A percentile compares a stretch with the other conserved stretches of the same genome.
These are phyloP conservation scores for Hypena proboscidalis DNA, from an alignment of 2,888 invertebrate species.

Conservation along the genomic window DNA sequence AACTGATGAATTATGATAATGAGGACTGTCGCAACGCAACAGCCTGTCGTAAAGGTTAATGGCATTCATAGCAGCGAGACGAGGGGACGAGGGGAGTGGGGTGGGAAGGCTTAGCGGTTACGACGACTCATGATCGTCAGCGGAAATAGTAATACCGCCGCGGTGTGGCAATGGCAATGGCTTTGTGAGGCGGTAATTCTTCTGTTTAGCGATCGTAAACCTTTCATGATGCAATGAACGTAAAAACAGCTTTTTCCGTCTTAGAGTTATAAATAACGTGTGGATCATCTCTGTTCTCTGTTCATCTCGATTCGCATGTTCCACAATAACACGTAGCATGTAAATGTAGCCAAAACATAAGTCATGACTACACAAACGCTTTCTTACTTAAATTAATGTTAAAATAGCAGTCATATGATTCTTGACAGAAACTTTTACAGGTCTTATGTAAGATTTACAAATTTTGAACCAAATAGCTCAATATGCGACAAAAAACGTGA, in stretches of 20 bases:
- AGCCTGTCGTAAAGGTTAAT: background rate
- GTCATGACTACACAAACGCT: no score
- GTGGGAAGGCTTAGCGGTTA: background rate
- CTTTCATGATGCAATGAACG: background rate
- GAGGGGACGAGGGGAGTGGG: no score
- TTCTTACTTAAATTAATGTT: no score
- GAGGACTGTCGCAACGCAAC: background rate
- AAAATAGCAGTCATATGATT: no score
- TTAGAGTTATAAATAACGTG: background rate
- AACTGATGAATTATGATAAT: constrained; percentile 5
- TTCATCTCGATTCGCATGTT: no score
- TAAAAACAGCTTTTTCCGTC: background rate
- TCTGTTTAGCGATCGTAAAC: background rate
- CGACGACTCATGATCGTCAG: background rate
- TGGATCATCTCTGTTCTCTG: background rate
- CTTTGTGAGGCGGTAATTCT: background rate
- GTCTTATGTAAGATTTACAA: no score
- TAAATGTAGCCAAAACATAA: no score
- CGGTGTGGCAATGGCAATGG: background rate
- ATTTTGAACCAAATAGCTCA: no score
- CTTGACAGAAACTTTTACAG: no score
- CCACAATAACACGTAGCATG: no score
- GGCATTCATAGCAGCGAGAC: background rate
- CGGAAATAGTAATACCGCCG: background rate
- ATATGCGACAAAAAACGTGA: no score